Percentiles rank a stretch among this genome's conserved stretches.
These are phyloP conservation scores for Lasaia peninsularis DNA, from an alignment of 1,140 invertebrate species.

Conservation along the genomic window DNA sequence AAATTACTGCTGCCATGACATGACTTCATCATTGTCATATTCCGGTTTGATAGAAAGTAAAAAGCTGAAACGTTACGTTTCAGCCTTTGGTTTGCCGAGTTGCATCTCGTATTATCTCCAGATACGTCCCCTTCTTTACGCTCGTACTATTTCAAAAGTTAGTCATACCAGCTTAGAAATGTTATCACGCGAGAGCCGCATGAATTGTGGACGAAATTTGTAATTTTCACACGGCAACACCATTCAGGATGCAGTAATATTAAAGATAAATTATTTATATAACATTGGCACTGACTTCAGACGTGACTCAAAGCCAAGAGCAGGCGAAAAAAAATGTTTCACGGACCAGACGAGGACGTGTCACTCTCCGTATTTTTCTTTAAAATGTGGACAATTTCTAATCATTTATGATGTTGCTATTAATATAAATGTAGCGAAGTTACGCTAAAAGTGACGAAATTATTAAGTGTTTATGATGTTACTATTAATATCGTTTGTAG, in stretches of 20 bases:
- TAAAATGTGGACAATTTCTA: neutral
- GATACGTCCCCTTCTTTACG: no score
- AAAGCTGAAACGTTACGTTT: no score
- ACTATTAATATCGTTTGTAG: neutral
- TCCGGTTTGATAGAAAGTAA: no score
- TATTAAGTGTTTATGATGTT: neutral
- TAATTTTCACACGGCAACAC: neutral
- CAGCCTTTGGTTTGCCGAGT: no score
- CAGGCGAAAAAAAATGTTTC: neutral
- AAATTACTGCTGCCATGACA: no score
- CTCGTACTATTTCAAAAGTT: no score
- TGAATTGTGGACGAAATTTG: neutral
- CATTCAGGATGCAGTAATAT: constrained; percentile 1
- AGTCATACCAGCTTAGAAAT: neutral
- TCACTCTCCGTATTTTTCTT: neutral
- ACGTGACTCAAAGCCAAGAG: constrained; percentile 2
- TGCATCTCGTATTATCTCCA: no score
- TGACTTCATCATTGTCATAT: no score
- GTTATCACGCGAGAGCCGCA: neutral
- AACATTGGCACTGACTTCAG: neutral
- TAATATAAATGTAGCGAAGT: neutral
- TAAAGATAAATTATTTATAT: constrained; percentile 6
- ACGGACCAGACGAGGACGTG: neutral
- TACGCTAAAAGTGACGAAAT: no score
- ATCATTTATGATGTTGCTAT: neutral